Percentiles rank a stretch among this genome's conserved stretches.
These are phyloP conservation scores for Auanema freiburgensis DNA, from an alignment of 2,888 invertebrate genomes.

Conservation along the genomic window DNA sequence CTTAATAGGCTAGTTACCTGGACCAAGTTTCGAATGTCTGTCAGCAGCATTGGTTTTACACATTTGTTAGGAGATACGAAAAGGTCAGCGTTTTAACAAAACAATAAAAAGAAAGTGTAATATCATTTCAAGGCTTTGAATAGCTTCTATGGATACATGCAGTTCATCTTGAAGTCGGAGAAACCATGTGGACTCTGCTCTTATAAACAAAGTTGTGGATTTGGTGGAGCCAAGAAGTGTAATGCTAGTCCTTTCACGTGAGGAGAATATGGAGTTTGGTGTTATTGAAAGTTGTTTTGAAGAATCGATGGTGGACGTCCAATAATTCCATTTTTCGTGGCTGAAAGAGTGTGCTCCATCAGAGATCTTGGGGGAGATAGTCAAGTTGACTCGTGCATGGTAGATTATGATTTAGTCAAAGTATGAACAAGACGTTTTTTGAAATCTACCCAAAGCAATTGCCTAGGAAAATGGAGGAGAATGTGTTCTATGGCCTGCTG, in stretches of 20 bases:
- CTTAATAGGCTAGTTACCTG: constrained; percentile 33
- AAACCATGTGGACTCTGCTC: constrained; percentile 60
- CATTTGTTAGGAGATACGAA: constrained; percentile 56
- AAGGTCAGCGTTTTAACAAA: constrained; percentile 7
- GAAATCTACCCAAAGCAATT: not conserved
- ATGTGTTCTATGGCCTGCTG: constrained; percentile 59
- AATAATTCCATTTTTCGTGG: constrained; percentile 60
- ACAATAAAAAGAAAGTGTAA: not conserved
- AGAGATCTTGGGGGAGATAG: constrained; percentile 52
- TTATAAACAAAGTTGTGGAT: constrained; percentile 61
- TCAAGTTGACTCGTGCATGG: constrained; percentile 56
- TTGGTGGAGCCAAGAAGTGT: constrained; percentile 58
- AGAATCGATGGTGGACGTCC: constrained; percentile 59
- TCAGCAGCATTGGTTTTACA: constrained; percentile 62
- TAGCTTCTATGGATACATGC: constrained; percentile 59
- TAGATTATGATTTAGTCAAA: constrained; percentile 55
- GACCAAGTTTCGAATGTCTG: constrained; percentile 57
- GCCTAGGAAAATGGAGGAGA: constrained; percentile 56
- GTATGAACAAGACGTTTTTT: constrained; percentile 15
- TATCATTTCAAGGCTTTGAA: constrained; percentile 44
- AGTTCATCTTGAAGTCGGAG: constrained; percentile 42
- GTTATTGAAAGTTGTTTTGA: constrained; percentile 11
- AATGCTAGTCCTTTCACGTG: constrained; percentile 59
- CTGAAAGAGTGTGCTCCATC: constrained; percentile 58
- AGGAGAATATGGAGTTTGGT: constrained; percentile 9